Evolutionary conservation across 2,797 vertebrate species (phyloP), one percentile per base, ranked within the genome.

Genomic region (Cuniculus paca): DNA sequence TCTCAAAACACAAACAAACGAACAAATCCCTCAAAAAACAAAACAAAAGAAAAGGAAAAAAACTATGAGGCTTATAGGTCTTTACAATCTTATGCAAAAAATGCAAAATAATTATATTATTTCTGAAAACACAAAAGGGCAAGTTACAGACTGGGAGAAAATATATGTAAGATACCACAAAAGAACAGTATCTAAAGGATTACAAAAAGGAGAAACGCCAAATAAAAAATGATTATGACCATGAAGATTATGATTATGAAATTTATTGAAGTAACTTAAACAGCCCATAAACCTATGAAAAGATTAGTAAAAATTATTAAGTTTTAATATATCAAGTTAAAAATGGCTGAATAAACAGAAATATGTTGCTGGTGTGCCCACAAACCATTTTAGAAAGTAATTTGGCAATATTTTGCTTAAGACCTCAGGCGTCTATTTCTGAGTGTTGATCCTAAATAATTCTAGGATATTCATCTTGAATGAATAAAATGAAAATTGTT

Each of bases 181-280:
- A 88, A 9, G 22, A 90, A 77, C 6, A 75, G 4, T 60, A 90
- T 28, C 75, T n/a, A 72, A 91, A 74, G 3, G 50, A 74, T 86
- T 86, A 78, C 72, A 19, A 86, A 91, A 82, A 82, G 58, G 31
- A 78, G 20, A 96, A 75, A 84, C 22, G 75, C 17, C 65, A 90
- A 88, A 81, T 45, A 81, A 17, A 90, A 95, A 88, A 81, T 19
- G 63, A 68, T 68, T 68, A 68, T 36, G 63, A 68, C 36, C 19
- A 68, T 19, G 92, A 90, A n/a, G 60, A 90, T n/a, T 94, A 84
- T 84, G 39, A 88, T 65, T n/a, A 91, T 14, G 39, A 42, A n/a
- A 96, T 45, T 93, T 85, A 78, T 14, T 36, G 50, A 95, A 82
- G n/a, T 60, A 87, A 91, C 17, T 81, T 60, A 82, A 78, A 79